A percentile compares a stretch with the other conserved stretches of the same genome.
phyloP scores from a whole-genome alignment of 2,113 vertebrate species.

The Tor tambroides region DNA sequence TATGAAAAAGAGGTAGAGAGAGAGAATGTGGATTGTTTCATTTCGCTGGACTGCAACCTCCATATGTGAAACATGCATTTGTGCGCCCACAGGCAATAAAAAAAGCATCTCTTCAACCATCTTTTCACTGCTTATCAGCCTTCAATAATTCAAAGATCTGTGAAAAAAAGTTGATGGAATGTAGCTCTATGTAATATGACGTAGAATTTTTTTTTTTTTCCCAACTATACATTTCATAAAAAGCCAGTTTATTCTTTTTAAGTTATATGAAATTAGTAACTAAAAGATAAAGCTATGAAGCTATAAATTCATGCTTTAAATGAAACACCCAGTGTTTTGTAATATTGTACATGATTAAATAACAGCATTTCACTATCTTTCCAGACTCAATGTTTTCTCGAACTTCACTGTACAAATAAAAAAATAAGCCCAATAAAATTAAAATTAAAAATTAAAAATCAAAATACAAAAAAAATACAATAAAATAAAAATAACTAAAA shows the following conservation, averaged over 20 bases:
- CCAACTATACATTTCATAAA: neutral
- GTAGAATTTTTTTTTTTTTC: neutral
- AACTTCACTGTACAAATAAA: no score
- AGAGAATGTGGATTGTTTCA: neutral
- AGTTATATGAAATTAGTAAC: neutral
- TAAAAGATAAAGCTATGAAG: neutral
- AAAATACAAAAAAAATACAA: no score
- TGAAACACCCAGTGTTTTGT: no score
- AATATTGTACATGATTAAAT: neutral
- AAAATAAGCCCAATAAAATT: no score
- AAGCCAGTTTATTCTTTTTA: neutral
- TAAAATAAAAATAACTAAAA: no score
- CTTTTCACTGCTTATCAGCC: constrained; percentile 54
- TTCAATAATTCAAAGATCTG: constrained; percentile 73
- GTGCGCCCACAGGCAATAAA: constrained; percentile 60
- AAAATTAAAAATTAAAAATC: no score
- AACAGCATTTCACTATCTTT: no score
- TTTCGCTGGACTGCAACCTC: constrained; percentile 37
- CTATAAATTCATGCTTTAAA: neutral
- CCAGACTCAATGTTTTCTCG: no score
- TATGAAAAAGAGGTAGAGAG: neutral
- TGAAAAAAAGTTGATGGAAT: neutral
- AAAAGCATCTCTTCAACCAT: constrained; percentile 60
- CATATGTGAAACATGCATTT: constrained; percentile 47
- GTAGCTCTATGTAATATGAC: neutral